Evolutionary conservation across 1,140 invertebrate genomes (phyloP).

Genomic region (Parasteatoda tepidariorum): DNA sequence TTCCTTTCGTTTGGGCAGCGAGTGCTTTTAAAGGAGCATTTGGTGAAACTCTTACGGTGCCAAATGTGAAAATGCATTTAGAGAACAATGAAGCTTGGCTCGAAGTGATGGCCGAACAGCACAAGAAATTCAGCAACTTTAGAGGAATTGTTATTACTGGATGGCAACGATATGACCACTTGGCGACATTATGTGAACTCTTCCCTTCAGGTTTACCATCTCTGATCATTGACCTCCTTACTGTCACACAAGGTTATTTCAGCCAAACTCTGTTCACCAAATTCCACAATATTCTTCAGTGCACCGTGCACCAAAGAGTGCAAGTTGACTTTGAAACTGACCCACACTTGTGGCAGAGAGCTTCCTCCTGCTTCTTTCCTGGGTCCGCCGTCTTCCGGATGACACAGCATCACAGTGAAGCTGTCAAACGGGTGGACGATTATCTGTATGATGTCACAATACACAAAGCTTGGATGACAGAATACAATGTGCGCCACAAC

Average conservation of each 20-base stretch:
- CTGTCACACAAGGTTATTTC: conserved; percentile 75
- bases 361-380: conserved; percentile 72
- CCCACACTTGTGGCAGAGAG: conserved; percentile 74
- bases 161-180: conserved; percentile 90
- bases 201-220: conserved; percentile 83
- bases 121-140: conserved; percentile 73
- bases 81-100: conserved; percentile 82
- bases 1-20: conserved; percentile 91
- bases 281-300: conserved; percentile 73
- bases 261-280: conserved; percentile 71
- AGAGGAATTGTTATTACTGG: conserved; percentile 76
- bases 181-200: conserved; percentile 91
- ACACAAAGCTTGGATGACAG: conserved; percentile 79
- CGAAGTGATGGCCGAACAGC: conserved; percentile 73
- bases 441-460: conserved; percentile 66
- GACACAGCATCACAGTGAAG: conserved; percentile 72
- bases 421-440: conserved; percentile 68
- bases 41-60: conserved; percentile 79
- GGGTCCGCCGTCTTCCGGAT: conserved; percentile 75
- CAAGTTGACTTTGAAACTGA: conserved; percentile 72
- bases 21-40: conserved; percentile 88
- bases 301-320: conserved; percentile 65
- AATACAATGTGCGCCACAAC: conserved; percentile 82
- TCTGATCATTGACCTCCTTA: conserved; percentile 75
- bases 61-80: conserved; percentile 75